These are phyloP conservation scores for Cataglyphis altisquamis DNA, from an alignment of 2,888 invertebrate genomes.

Conservation along the genomic window DNA sequence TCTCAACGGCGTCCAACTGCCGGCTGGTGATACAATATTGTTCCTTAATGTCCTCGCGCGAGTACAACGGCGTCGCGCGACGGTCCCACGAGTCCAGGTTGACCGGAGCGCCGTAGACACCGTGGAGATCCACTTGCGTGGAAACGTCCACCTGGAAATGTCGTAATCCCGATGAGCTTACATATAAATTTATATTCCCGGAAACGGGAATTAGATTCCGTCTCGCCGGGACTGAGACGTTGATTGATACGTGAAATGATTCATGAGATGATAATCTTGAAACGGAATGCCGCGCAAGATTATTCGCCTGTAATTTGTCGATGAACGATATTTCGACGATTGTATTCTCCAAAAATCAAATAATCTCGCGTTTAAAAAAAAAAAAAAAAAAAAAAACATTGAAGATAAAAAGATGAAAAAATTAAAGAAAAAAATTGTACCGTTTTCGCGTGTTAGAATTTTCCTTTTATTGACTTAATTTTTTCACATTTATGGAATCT, in stretches of 20 bases:
- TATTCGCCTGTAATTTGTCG: not conserved
- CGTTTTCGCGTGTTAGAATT: not conserved
- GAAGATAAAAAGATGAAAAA: not conserved
- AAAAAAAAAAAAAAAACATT: not conserved
- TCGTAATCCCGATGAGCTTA: slow-evolving; percentile 56
- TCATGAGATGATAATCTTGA: not conserved
- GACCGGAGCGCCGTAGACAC: slow-evolving; percentile 85
- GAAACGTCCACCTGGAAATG: slow-evolving; percentile 84
- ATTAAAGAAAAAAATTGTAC: not conserved
- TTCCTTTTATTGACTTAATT: not conserved
- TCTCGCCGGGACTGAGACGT: not conserved
- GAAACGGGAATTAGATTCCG: not conserved
- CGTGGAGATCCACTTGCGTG: slow-evolving; percentile 85
- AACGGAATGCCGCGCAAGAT: not conserved
- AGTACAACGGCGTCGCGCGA: slow-evolving; percentile 90
- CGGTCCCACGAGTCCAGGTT: slow-evolving; percentile 85
- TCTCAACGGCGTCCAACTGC: slow-evolving; percentile 94
- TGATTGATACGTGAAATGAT: slow-evolving; percentile 26
- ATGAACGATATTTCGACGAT: not conserved
- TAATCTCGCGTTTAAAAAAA: not conserved
- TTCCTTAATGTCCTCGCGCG: slow-evolving; percentile 96
- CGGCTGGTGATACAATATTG: slow-evolving; percentile 98
- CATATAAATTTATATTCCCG: not conserved
- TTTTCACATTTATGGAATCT: not conserved
- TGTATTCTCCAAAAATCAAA: not conserved